Conservation (phyloP, 2,888 invertebrate genomes). For the Homarus gammarus region DNA sequence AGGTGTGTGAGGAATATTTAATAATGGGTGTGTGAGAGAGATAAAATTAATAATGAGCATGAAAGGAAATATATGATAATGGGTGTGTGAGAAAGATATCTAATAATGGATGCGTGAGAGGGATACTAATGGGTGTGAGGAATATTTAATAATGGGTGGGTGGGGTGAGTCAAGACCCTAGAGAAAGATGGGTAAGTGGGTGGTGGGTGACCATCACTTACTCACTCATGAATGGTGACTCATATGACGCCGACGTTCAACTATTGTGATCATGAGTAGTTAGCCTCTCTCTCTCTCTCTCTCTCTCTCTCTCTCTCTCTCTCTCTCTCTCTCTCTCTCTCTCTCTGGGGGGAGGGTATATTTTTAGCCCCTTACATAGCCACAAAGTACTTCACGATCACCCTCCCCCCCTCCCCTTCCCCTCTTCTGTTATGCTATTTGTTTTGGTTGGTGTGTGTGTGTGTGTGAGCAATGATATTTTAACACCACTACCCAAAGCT, state of each 20-base stretch:
- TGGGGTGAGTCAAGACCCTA: neutral
- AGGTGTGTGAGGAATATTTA: neutral
- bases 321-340: neutral
- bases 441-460: too few species aligned
- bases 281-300: neutral
- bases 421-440: too few species aligned
- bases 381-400: neutral
- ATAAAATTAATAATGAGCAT: neutral
- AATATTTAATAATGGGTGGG: neutral
- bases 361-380: neutral
- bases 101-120: constrained; percentile 18
- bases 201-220: constrained; percentile 15
- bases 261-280: constrained; percentile 23
- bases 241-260: constrained; percentile 46
- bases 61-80: neutral
- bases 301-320: neutral
- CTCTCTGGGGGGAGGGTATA: neutral
- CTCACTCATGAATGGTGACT: constrained; percentile 53
- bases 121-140: neutral
- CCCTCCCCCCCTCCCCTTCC: too few species aligned
- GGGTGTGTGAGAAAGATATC: neutral
- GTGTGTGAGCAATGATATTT: too few species aligned
- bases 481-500: too few species aligned
- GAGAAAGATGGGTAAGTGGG: constrained; percentile 32
- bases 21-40: neutral